phyloP scores from a whole-genome alignment of 1,140 invertebrate genomes.

The Ganaspis sp. region DNA sequence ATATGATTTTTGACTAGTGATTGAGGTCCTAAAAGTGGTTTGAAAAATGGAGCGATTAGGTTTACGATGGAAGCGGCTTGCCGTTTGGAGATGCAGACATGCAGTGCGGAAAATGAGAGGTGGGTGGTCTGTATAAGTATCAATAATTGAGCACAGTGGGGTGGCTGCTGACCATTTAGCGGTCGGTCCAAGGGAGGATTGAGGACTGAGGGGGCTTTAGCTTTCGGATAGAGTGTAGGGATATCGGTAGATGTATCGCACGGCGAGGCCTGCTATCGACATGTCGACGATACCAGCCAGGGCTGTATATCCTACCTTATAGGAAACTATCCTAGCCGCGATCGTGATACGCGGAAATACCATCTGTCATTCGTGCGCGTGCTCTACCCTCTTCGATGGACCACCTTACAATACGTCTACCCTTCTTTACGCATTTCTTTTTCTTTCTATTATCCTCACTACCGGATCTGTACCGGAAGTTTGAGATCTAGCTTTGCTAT shows the following conservation, averaged over 20 bases:
- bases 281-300: conserved; percentile 71
- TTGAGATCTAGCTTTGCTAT: neutral
- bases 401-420: neutral
- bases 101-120: conserved; percentile 52
- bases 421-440: conserved; percentile 22
- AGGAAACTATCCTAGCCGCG: conserved; percentile 68
- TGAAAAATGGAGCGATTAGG: conserved; percentile 29
- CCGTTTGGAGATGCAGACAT: conserved; percentile 45
- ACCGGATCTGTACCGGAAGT: conserved; percentile 8
- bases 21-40: neutral
- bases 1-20: neutral
- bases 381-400: conserved; percentile 42
- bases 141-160: conserved; percentile 73
- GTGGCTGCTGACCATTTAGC: conserved; percentile 72
- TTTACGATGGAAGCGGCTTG: neutral
- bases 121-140: conserved; percentile 61
- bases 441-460: neutral
- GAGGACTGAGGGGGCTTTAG: conserved; percentile 41
- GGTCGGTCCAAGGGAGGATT: conserved; percentile 64
- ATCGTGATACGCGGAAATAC: conserved; percentile 73
- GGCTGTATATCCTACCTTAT: conserved; percentile 64
- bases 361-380: conserved; percentile 70
- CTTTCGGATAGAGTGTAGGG: conserved; percentile 48
- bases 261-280: conserved; percentile 75
- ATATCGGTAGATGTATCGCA: conserved; percentile 73